Conservation (phyloP, 2,113 vertebrate genomes). For the Chamaea fasciata region DNA sequence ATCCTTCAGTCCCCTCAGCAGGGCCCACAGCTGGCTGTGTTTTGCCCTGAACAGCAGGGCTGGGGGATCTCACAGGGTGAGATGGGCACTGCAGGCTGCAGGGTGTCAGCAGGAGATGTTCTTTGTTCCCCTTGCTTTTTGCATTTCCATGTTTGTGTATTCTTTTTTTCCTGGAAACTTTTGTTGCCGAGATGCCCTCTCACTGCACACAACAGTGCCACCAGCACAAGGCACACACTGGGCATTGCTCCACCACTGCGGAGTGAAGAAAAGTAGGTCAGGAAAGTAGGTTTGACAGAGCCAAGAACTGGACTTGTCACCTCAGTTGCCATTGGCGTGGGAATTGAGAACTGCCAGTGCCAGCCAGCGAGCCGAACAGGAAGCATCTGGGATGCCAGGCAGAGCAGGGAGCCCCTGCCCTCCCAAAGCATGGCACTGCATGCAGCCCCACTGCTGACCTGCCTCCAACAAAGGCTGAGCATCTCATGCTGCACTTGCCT, state of each 20-base stretch:
- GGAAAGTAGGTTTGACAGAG: conserved; percentile 77
- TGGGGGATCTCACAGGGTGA: background rate
- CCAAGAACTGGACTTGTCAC: conserved; percentile 84
- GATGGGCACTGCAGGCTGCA: background rate
- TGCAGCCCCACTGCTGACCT: background rate
- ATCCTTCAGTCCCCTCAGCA: background rate
- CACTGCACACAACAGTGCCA: background rate
- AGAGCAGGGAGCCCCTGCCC: background rate
- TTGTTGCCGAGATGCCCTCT: background rate
- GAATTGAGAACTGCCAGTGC: conserved; percentile 52
- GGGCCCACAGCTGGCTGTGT: background rate
- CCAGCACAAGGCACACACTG: conserved; percentile 19
- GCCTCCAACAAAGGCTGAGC: background rate
- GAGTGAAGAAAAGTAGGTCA: conserved; percentile 83
- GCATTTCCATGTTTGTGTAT: background rate
- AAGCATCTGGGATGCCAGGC: background rate
- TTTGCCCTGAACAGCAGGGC: background rate
- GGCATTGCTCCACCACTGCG: conserved; percentile 59
- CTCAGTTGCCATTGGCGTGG: conserved; percentile 74
- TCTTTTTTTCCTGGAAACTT: background rate
- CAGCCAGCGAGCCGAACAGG: background rate
- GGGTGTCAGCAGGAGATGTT: background rate
- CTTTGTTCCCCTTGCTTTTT: background rate
- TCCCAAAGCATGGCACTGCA: background rate
- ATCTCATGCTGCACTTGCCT: background rate